Percentiles rank a stretch among this genome's conserved stretches.
These are phyloP conservation scores for Drosophila ercepeae DNA, from an alignment of 1,140 invertebrate genomes.

Conservation along the genomic window DNA sequence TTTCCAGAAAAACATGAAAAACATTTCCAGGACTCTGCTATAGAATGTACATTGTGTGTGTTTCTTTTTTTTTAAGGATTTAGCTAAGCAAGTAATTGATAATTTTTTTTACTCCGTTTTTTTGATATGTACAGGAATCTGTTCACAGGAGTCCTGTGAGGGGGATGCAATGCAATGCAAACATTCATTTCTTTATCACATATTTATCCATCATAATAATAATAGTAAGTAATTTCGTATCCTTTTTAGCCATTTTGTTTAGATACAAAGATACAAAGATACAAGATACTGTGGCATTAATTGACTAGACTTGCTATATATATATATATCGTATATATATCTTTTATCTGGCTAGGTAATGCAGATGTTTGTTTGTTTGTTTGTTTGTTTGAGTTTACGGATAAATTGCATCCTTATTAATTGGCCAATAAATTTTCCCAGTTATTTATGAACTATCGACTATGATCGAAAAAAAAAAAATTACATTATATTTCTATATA, in stretches of 20 bases:
- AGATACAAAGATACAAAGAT: conserved; percentile 63
- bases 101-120: conserved; percentile 18
- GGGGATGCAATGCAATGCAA: conserved; percentile 41
- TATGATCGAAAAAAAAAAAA: conserved; percentile 62
- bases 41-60: conserved; percentile 21
- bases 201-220: conserved; percentile 73
- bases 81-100: conserved; percentile 50
- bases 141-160: not conserved
- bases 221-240: conserved; percentile 35
- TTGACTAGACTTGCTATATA: conserved; percentile 64
- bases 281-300: conserved; percentile 65
- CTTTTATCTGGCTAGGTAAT: conserved; percentile 61
- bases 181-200: conserved; percentile 59
- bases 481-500: conserved; percentile 17
- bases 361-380: conserved; percentile 28
- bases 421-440: conserved; percentile 69
- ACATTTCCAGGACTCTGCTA: conserved; percentile 1
- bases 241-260: conserved; percentile 58
- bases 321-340: conserved; percentile 22
- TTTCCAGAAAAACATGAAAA: conserved; percentile 4
- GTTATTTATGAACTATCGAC: conserved; percentile 72
- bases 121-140: conserved; percentile 67
- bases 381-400: conserved; percentile 24
- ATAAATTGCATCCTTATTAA: conserved; percentile 77
- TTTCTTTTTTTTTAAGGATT: conserved; percentile 1